Conservation (phyloP, 2,888 invertebrate species). For the Eubasilissa splendida region DNA sequence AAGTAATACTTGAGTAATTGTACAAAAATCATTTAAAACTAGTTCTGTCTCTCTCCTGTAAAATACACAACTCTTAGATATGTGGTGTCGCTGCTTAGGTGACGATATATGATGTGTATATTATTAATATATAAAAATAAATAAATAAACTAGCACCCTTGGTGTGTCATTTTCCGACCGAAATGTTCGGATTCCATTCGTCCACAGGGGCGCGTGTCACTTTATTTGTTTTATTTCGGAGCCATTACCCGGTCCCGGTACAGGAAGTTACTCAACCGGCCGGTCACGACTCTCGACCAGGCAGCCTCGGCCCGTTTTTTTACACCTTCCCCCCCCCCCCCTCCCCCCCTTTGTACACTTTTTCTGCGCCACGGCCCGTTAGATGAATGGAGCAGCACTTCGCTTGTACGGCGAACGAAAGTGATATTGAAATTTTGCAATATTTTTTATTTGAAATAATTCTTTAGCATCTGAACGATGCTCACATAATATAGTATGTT, state of each 20-base stretch:
- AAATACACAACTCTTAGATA: too few species aligned
- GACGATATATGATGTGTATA: too few species aligned
- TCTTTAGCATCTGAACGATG: too few species aligned
- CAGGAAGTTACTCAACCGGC: conserved; percentile 16
- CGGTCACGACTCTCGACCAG: conserved; percentile 15
- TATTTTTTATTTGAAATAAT: not conserved
- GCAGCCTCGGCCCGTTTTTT: conserved; percentile 19
- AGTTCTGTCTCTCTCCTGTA: too few species aligned
- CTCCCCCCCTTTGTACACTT: not conserved
- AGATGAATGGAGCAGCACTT: not conserved
- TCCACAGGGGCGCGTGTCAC: not conserved
- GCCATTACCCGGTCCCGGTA: not conserved
- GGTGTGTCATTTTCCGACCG: not conserved
- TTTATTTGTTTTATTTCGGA: not conserved
- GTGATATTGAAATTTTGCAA: not conserved
- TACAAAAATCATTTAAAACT: too few species aligned
- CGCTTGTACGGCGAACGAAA: not conserved
- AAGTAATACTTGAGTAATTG: too few species aligned
- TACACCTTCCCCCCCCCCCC: not conserved
- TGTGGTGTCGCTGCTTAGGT: too few species aligned
- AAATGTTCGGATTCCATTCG: conserved; percentile 13
- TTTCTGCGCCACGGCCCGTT: not conserved
- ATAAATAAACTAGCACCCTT: too few species aligned
- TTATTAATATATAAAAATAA: too few species aligned
- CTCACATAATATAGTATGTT: too few species aligned